Conservation (phyloP, 2,113 vertebrate genomes). For the Megalops atlanticus region DNA sequence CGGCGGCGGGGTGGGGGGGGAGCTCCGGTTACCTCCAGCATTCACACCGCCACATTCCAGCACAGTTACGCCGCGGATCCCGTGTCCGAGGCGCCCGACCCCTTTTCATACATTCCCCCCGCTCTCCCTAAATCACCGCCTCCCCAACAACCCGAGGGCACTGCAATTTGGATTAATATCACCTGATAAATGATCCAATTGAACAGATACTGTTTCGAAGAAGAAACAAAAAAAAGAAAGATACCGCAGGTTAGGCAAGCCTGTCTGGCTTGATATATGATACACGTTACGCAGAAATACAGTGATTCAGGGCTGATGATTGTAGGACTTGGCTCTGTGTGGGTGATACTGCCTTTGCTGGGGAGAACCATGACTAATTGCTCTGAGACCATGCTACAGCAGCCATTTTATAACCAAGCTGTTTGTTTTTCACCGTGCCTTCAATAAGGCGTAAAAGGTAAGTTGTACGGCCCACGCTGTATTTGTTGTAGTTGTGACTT, state of each 20-base stretch:
- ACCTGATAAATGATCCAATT: constrained; percentile 40
- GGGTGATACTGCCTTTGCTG: background rate
- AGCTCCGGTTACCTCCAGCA: background rate
- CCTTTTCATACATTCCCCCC: constrained; percentile 3
- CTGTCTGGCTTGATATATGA: background rate
- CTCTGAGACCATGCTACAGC: background rate
- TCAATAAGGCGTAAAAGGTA: background rate
- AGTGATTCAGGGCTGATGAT: constrained; percentile 7
- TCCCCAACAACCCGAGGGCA: background rate
- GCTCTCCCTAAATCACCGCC: constrained; percentile 7
- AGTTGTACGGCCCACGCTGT: background rate
- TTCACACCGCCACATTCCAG: background rate
- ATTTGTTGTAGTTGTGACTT: background rate
- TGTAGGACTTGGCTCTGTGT: background rate
- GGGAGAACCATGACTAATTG: constrained; percentile 2
- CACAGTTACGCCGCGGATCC: background rate
- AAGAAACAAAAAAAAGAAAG: background rate
- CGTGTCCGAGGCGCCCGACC: background rate
- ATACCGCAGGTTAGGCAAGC: background rate
- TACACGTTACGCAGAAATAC: background rate
- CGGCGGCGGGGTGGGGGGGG: background rate
- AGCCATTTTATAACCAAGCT: constrained; percentile 7
- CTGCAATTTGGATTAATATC: constrained; percentile 31
- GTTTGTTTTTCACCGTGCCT: background rate
- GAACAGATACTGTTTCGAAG: constrained; percentile 19